phyloP scores from a whole-genome alignment of 1,140 invertebrate genomes.

The Drosophila pruinosa region DNA sequence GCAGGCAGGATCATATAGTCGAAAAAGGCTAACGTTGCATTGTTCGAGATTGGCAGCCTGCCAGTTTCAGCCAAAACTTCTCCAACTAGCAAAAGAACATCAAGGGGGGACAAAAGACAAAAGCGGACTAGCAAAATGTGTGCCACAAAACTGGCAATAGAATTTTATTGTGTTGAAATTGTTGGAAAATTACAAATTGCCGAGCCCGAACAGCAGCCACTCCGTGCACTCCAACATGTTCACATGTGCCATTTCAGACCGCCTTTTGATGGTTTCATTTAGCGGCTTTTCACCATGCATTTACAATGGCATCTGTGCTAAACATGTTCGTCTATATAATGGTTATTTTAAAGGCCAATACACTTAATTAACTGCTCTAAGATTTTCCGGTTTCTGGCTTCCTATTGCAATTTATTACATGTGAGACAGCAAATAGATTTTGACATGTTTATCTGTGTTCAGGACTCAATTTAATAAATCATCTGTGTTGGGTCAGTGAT shows the following conservation, averaged over 20 bases:
- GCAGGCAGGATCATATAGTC: constrained; percentile 12
- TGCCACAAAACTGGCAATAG: constrained; percentile 39
- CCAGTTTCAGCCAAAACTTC: constrained; percentile 29
- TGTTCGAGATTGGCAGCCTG: constrained; percentile 59
- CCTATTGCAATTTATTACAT: background rate
- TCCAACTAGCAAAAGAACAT: background rate
- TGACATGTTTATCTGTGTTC: constrained; percentile 17
- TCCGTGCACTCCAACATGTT: background rate
- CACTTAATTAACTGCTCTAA: constrained; percentile 39
- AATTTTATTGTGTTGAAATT: constrained; percentile 67
- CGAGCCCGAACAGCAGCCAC: background rate
- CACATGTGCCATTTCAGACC: background rate
- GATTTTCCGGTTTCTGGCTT: background rate
- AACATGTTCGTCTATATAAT: background rate
- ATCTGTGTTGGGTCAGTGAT: constrained; percentile 30
- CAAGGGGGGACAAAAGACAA: constrained; percentile 43
- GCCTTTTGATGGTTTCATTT: constrained; percentile 19
- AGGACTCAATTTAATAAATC: constrained; percentile 52
- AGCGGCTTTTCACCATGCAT: constrained; percentile 3
- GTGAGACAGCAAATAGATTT: background rate
- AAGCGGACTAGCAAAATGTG: constrained; percentile 27
- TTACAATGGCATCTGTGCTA: constrained; percentile 1
- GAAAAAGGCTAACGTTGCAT: constrained; percentile 46
- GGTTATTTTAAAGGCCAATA: constrained; percentile 18
- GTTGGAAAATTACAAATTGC: constrained; percentile 69